Evolutionary conservation across 1,140 invertebrate species (phyloP), one percentile per base, ranked within the genome.

Genomic region (Heterodera schachtii): DNA sequence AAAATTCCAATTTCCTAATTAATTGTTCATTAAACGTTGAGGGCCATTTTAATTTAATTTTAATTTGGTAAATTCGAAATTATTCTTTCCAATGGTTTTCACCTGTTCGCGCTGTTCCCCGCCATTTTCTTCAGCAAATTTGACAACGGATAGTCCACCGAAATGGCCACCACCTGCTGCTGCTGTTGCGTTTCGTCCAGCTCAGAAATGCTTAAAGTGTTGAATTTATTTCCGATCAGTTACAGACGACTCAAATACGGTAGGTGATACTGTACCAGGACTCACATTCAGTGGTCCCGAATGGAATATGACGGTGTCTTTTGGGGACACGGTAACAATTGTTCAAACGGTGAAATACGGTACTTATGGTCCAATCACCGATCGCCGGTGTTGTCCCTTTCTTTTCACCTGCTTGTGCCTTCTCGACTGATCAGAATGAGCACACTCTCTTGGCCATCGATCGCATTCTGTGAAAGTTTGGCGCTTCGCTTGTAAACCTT

Each of bases 401-500:
- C 31, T 31, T 31, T 31, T n/a, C 70, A 84, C 81, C 84, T 87
- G 84, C 84, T 87, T 31, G 84, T 84, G 41, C 86, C 86, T 71
- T 88, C 86, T 13, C 86, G 64, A 79, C 87, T 87, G 67, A 88
- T 81, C 70, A 88, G 78, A 6, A 88, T 60, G 41, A 87, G 81
- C 41, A 88, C 47, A 64, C 82, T 74, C 31, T 83, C 73, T 11
- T 81, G 80, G 66, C 86, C 87, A 66, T 3, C 44, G 80, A 52
- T 80, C 0, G 75, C 73, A 13, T 70, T 60, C 13, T 74, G 21
- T 13, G 31, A 70, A 49, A 11, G 69, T 71, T 41, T 46, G 7
- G 19, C 69, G 7, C 13, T 6, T 6, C 69, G 31, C 41, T 8
- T 41, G 41, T 11, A 71, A 41, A 41, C 69, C 41, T 8, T 19